Conservation (phyloP, 2,113 vertebrate genomes). For the Acinonyx jubatus region DNA sequence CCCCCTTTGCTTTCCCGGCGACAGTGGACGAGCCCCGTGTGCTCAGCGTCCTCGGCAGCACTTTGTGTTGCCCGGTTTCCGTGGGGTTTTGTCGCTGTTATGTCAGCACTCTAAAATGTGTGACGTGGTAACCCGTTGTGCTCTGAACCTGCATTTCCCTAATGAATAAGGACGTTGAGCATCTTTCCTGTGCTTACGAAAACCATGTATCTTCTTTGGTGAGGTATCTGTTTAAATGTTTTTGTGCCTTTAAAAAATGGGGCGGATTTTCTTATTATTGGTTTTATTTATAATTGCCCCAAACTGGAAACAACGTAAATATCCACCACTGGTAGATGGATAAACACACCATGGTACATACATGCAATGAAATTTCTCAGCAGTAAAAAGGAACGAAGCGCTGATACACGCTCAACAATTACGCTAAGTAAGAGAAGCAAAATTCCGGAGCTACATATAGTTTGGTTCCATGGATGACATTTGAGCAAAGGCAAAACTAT, state of each 20-base stretch:
- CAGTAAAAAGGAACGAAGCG: not conserved
- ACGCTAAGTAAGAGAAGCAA: not conserved
- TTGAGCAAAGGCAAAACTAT: not conserved
- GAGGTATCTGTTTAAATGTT: not conserved
- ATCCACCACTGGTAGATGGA: not conserved
- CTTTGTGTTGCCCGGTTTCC: not conserved
- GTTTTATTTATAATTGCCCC: not conserved
- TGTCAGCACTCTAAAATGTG: not conserved
- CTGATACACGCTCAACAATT: not conserved
- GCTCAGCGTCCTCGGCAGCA: not conserved
- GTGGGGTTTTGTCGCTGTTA: not conserved
- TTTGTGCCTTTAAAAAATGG: not conserved
- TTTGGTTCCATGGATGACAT: not conserved
- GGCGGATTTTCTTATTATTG: not conserved
- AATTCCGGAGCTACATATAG: not conserved
- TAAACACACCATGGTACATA: not conserved
- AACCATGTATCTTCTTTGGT: not conserved
- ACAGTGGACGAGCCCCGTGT: not conserved
- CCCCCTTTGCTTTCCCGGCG: not conserved
- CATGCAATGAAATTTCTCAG: not conserved
- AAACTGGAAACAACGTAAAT: not conserved
- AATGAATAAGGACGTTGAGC: not conserved
- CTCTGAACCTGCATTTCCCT: not conserved
- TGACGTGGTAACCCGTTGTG: not conserved
- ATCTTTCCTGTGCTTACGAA: not conserved